Conservation (phyloP, 2,113 vertebrate species). For the Polypterus senegalus region DNA sequence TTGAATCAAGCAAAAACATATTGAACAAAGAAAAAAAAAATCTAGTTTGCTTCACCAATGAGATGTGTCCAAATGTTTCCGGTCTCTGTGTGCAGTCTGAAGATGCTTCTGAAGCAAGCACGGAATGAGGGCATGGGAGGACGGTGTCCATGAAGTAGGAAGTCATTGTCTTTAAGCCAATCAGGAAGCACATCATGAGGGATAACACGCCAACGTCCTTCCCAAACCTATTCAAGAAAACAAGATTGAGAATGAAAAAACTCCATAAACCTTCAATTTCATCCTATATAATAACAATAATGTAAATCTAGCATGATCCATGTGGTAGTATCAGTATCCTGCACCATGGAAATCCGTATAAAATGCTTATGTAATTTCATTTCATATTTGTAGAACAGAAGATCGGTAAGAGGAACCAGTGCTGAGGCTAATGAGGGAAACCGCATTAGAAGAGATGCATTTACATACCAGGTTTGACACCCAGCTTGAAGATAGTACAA, state of each 20-base stretch:
- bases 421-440: too few species aligned
- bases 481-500: too few species aligned
- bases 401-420: too few species aligned
- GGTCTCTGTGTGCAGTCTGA: constrained; percentile 23
- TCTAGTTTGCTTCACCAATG: constrained; percentile 12
- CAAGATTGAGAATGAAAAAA: not conserved
- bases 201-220: constrained; percentile 22
- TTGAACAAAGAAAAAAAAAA: not conserved
- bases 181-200: constrained; percentile 18
- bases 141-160: constrained; percentile 18
- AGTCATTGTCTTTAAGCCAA: constrained; percentile 24
- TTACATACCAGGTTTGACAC: too few species aligned
- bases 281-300: not conserved
- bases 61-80: constrained; percentile 27
- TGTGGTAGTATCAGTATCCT: not conserved
- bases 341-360: too few species aligned
- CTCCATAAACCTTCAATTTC: too few species aligned
- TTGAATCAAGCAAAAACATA: not conserved
- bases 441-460: too few species aligned
- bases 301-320: not conserved
- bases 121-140: constrained; percentile 22
- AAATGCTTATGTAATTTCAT: too few species aligned
- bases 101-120: constrained; percentile 24
- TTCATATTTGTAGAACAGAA: too few species aligned
- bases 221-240: constrained; percentile 13